Percentiles rank a stretch among this genome's conserved stretches.
phyloP scores from a whole-genome alignment of 2,113 vertebrate species.

The Sinocyclocheilus anshuiensis region DNA sequence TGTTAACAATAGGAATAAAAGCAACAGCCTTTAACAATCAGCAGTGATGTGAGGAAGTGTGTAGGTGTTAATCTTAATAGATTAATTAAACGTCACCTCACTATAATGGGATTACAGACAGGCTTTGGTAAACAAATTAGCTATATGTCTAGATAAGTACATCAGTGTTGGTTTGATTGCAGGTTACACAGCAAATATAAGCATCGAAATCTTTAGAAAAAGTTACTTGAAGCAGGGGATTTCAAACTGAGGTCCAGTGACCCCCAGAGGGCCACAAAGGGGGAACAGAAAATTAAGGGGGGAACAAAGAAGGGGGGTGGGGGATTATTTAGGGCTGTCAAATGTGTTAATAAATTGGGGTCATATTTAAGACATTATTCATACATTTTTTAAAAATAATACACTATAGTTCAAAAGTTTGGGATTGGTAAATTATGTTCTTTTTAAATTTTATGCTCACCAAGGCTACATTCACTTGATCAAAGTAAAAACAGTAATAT shows the following conservation, averaged over 20 bases:
- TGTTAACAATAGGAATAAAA: not conserved
- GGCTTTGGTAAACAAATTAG: slow-evolving; percentile 51
- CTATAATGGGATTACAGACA: slow-evolving; percentile 65
- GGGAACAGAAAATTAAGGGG: too few species aligned
- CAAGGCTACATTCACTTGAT: too few species aligned
- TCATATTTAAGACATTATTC: too few species aligned
- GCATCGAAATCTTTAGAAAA: not conserved
- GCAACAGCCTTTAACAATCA: not conserved
- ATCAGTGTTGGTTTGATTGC: not conserved
- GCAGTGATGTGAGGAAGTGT: not conserved
- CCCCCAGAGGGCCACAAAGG: not conserved
- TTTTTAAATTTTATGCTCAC: too few species aligned
- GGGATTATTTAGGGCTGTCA: not conserved
- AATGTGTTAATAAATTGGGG: not conserved
- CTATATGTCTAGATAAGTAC: slow-evolving; percentile 12
- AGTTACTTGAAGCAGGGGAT: not conserved
- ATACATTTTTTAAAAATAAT: too few species aligned
- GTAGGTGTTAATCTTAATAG: slow-evolving; percentile 63
- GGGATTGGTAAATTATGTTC: too few species aligned
- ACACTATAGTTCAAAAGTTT: too few species aligned
- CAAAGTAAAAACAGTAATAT: too few species aligned
- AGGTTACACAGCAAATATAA: not conserved
- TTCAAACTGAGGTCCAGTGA: not conserved
- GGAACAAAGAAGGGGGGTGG: too few species aligned
- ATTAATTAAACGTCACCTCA: slow-evolving; percentile 68